These are phyloP conservation scores for Eulemur albifrons DNA, from an alignment of 2,797 vertebrate genomes.

Conservation along the genomic window DNA sequence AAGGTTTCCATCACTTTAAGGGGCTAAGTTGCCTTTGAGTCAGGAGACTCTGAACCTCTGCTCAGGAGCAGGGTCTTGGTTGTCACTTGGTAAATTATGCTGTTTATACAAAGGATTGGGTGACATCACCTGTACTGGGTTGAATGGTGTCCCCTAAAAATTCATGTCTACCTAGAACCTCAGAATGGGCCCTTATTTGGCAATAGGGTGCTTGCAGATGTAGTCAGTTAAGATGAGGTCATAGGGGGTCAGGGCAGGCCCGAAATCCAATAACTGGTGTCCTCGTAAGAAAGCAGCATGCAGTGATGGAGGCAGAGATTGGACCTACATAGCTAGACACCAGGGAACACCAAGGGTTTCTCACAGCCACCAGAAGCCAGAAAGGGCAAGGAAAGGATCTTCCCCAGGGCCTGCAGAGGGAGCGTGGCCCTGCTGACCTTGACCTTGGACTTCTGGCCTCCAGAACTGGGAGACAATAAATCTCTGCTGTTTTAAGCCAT, in stretches of 20 bases:
- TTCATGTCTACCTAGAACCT: background rate
- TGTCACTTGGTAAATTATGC: background rate
- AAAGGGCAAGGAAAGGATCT: background rate
- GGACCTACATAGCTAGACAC: background rate
- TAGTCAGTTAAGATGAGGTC: background rate
- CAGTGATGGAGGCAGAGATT: background rate
- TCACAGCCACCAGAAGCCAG: background rate
- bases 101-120: background rate
- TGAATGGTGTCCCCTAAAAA: background rate
- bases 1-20: background rate
- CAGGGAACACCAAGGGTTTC: background rate
- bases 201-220: background rate
- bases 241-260: no score
- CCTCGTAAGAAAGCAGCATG: background rate
- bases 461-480: background rate
- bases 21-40: background rate
- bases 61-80: background rate
- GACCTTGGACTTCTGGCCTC: background rate
- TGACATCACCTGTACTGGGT: background rate
- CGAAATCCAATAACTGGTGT: background rate
- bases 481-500: background rate
- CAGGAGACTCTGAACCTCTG: background rate
- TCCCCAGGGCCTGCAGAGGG: background rate
- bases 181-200: background rate
- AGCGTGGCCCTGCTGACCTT: background rate